Base-by-base conservation (phyloP, 35 echinoderm and acorn worm genomes). In the Anneissia japonica region DNA sequence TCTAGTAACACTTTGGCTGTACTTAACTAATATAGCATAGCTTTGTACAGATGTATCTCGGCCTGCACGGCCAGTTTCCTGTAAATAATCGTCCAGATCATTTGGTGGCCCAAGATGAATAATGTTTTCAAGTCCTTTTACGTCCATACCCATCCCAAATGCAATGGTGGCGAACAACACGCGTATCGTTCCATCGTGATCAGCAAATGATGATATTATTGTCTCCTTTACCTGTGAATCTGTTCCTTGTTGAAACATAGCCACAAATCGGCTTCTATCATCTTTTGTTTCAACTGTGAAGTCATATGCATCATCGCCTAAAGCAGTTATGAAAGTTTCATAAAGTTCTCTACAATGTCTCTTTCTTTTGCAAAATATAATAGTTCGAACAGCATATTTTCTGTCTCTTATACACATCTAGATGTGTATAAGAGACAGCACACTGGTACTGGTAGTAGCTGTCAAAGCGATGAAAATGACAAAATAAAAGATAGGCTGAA, bases 111-210 rank as follows among this genome's bases (percentile, higher is more conserved):
- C 83, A 31, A 56, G 35, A 64, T 86, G 84, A 75, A 76, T 86
- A 34, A 86, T 73, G 29, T 7, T 74, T 28, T 86, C 36, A 7
- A 86, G 74, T 73, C 73, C 36, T 46, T 86, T 40, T 9, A 86
- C 84, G 77, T 86, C 37, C 14, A 76, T 86, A 4, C 84, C 84
- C 72, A 86, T 86, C 5, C 84, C 84, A 86, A 86, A 86, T 30
- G 83, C 83, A 30, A 85, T 73, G 4, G 46, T 85, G 4, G 83
- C 83, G 74, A 74, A 74, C 9, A 86, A 9, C 26, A 86, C 73
- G 37, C 84, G 56, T 39, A 76, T 75, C n/a, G 9, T 21, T 35
- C 84, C 72, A 86, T 16, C 64, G 32, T 28, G 12, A 45, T 45
- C 40, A 16, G 40, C 40, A 45, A 45, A 45, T 35, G 77, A 79